A percentile compares a stretch with the other conserved stretches of the same genome.
Evolutionary conservation across 2,113 vertebrate species (phyloP).

Genomic region (Thamnaconus septentrionalis): DNA sequence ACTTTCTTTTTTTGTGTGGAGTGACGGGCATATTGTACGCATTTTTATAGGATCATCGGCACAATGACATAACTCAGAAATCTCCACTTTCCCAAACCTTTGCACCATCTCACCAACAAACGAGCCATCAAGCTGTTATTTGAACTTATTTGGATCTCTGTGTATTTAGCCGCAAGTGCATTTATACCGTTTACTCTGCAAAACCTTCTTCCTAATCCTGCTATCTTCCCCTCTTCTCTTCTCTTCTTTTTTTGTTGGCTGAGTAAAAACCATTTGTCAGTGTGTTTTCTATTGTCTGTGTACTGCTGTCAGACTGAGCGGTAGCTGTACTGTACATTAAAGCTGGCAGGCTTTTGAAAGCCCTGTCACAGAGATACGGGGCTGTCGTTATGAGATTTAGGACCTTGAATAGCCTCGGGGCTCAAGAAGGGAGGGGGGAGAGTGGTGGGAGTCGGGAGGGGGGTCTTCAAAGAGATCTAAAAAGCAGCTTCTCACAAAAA

Average conservation of each 20-base stretch:
- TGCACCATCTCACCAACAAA: too few species aligned
- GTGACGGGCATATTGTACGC: too few species aligned
- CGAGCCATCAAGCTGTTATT: too few species aligned
- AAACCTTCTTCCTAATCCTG: neutral
- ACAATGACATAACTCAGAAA: too few species aligned
- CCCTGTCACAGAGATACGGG: slow-evolving; percentile 43
- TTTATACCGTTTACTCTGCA: too few species aligned
- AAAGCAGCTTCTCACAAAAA: neutral
- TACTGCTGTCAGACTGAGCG: slow-evolving; percentile 26
- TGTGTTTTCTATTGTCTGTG: slow-evolving; percentile 13
- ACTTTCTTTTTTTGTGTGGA: too few species aligned
- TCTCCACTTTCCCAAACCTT: too few species aligned
- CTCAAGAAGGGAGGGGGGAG: neutral
- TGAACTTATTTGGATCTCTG: too few species aligned
- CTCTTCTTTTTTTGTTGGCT: slow-evolving; percentile 1
- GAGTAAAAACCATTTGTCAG: slow-evolving; percentile 17
- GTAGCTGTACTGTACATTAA: slow-evolving; percentile 40
- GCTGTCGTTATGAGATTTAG: slow-evolving; percentile 59
- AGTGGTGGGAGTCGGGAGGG: neutral
- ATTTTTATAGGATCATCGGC: too few species aligned
- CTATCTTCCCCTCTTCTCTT: neutral
- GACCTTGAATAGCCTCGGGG: slow-evolving; percentile 27
- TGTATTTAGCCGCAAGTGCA: neutral
- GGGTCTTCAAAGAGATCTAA: slow-evolving; percentile 40
- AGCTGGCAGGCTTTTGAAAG: slow-evolving; percentile 45